A percentile compares a stretch with the other conserved stretches of the same genome.
These are phyloP conservation scores for Anagrus nilaparvatae DNA, from an alignment of 1,140 invertebrate genomes.

Conservation along the genomic window DNA sequence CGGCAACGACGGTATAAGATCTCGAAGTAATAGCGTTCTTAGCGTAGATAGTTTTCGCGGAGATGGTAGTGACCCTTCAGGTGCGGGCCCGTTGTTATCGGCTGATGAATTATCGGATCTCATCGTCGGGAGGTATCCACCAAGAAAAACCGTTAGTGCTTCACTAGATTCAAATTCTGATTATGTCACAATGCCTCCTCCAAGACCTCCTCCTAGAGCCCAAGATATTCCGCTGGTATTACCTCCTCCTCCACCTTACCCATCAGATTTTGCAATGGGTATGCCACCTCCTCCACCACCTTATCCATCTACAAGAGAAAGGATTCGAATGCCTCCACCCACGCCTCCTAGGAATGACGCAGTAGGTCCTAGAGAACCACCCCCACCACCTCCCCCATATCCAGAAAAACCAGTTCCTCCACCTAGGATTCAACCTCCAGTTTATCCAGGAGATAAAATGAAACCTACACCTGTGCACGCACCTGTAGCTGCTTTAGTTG, in stretches of 20 bases:
- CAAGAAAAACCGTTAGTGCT: conserved; percentile 66
- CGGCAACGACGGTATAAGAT: conserved; percentile 21
- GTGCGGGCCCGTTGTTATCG: conserved; percentile 63
- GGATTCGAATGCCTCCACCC: conserved; percentile 37
- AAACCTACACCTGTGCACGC: conserved; percentile 42
- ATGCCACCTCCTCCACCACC: conserved; percentile 33
- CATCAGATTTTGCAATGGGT: conserved; percentile 19
- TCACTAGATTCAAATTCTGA: conserved; percentile 80
- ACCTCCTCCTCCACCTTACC: conserved; percentile 34
- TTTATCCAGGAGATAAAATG: conserved; percentile 45
- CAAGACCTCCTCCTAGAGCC: conserved; percentile 47
- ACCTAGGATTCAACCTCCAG: conserved; percentile 36
- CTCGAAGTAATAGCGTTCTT: conserved; percentile 63
- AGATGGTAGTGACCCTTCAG: conserved; percentile 75
- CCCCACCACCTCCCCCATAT: conserved; percentile 47
- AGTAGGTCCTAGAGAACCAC: conserved; percentile 35
- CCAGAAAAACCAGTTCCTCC: conserved; percentile 40
- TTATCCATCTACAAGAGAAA: conserved; percentile 29
- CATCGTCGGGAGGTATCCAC: conserved; percentile 72
- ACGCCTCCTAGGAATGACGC: conserved; percentile 39
- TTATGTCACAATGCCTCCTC: conserved; percentile 72
- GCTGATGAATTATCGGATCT: conserved; percentile 72
- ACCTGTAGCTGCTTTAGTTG: conserved; percentile 41
- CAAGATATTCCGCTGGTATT: conserved; percentile 30
- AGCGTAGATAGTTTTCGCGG: conserved; percentile 69